Conservation (phyloP, 2,113 vertebrate species). For the Prietella phreatophila region DNA sequence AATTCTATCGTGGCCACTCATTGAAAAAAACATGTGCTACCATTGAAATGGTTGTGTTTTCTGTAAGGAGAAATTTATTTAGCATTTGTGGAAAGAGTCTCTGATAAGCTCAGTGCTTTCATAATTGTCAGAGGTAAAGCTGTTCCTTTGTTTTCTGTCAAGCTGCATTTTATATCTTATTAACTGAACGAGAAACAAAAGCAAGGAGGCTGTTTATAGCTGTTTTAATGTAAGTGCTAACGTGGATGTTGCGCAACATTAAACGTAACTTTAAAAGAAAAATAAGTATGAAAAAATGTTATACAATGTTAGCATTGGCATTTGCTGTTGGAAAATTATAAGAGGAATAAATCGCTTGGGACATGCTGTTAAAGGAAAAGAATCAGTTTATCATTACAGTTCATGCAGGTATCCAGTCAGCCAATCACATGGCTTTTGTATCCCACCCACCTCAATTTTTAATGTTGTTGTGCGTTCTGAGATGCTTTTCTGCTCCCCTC, state of each 20-base stretch:
- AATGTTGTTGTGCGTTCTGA: too few relatives aligned
- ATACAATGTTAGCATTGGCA: not conserved
- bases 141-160: not conserved
- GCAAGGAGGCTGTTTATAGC: not conserved
- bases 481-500: too few relatives aligned
- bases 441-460: too few relatives aligned
- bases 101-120: not conserved
- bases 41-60: not conserved
- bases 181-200: not conserved
- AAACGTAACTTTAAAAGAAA: not conserved
- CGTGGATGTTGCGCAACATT: not conserved
- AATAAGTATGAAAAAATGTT: not conserved
- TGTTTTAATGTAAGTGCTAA: not conserved
- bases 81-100: not conserved
- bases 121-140: not conserved
- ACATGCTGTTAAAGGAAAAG: not conserved
- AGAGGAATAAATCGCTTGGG: not conserved
- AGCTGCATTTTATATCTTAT: not conserved
- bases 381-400: not conserved
- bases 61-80: not conserved
- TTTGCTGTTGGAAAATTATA: not conserved
- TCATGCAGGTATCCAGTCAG: not conserved
- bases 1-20: not conserved
- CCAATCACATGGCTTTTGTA: too few relatives aligned
- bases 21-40: not conserved